Evolutionary conservation across 2,113 vertebrate genomes (phyloP), one percentile per base, ranked within the genome.

Genomic region (Erinaceus europaeus): DNA sequence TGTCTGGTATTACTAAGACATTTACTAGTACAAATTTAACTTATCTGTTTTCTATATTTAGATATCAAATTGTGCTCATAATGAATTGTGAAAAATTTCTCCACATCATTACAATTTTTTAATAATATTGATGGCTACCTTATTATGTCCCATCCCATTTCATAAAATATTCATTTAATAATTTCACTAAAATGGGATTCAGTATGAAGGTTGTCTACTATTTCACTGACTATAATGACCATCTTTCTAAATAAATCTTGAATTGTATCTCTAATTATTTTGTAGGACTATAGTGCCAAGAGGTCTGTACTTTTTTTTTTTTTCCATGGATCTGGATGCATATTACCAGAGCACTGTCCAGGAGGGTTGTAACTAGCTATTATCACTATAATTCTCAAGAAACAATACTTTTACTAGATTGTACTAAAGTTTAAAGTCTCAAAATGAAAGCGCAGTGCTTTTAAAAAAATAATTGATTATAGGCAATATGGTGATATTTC

Each of bases 121-220:
- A 50, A 55, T 77, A 61, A 65, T 34, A 59, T 85, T 57, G 68
- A 85, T 82, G 18, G 36, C 23, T 62, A 40, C 12, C 12, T n/a
- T n/a, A 82, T 53, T 87, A 61, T 50, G 67, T n/a, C 18, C 18
- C 18, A 78, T 25, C n/a, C 53, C 34, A 62, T 27, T n/a, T 17
- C 12, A 61, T 57, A 74, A 88, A 92, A 42, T 57, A 34, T 62
- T 61, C 62, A 82, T 78, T 82, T 32, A 65, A 75, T 79, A 72
- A 71, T 34, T 36, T 57, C 20, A 64, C 40, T 89, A 73, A 52
- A 38, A 55, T 27, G 48, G 17, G 4, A 53, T 65, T 88, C 69
- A 46, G 15, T 52, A 32, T 73, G 34, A 81, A 84, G 65, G 9
- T 40, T 79, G 59, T 57, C 55, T 52, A 53, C 20, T 67, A 42